phyloP scores from a whole-genome alignment of 1,140 invertebrate species.

The Zaprionus gabonicus region DNA sequence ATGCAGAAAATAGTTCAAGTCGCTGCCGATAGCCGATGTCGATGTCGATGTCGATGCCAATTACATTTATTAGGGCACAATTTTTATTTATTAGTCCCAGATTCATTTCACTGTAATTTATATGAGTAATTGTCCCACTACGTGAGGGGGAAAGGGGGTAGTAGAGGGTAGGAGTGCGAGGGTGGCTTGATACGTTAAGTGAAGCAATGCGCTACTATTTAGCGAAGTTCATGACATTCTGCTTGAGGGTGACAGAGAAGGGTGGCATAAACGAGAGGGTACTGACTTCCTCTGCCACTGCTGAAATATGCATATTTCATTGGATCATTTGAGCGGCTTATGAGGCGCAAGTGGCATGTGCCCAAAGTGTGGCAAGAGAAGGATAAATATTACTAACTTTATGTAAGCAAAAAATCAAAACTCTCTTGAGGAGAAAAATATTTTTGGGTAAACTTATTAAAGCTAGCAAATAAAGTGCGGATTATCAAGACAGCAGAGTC shows the following conservation, averaged over 20 bases:
- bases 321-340: conserved; percentile 61
- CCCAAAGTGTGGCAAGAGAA: conserved; percentile 38
- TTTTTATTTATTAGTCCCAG: conserved; percentile 68
- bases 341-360: conserved; percentile 54
- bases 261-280: neutral
- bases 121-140: conserved; percentile 65
- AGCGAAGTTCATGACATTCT: conserved; percentile 26
- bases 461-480: no score
- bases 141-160: neutral
- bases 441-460: neutral
- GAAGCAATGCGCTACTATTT: conserved; percentile 7
- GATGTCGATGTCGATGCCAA: conserved; percentile 52
- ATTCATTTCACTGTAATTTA: conserved; percentile 80
- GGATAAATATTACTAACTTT: neutral
- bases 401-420: neutral
- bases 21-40: conserved; percentile 35
- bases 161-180: neutral
- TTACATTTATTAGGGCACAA: conserved; percentile 78
- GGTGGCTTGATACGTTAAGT: neutral
- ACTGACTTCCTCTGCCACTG: conserved; percentile 11
- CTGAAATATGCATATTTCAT: conserved; percentile 81
- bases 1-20: conserved; percentile 54
- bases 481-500: no score
- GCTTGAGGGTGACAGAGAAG: conserved; percentile 1
- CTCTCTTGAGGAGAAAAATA: neutral